Conservation (phyloP, 2,888 invertebrate species). For the Callimorpha dominula region DNA sequence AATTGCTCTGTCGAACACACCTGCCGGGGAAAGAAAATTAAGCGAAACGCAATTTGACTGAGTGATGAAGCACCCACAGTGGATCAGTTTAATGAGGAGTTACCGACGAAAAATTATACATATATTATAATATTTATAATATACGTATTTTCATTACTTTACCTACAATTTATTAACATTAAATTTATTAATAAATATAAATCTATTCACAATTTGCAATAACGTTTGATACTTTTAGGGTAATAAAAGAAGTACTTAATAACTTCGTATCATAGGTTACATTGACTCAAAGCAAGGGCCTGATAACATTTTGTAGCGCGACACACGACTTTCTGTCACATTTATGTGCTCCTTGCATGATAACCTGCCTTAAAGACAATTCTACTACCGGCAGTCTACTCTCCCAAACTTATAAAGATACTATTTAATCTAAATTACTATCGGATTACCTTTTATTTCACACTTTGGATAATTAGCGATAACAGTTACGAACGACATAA, state of each 20-base stretch:
- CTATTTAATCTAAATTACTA: conserved; percentile 77
- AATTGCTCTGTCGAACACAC: conserved; percentile 87
- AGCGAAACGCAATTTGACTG: conserved; percentile 87
- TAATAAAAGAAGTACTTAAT: conserved; percentile 25
- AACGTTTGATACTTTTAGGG: conserved; percentile 47
- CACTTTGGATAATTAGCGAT: conserved; percentile 76
- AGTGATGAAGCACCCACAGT: conserved; percentile 84
- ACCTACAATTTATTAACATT: conserved; percentile 63
- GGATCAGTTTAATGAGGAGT: conserved; percentile 85
- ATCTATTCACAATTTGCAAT: conserved; percentile 53
- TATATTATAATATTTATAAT: conserved; percentile 34
- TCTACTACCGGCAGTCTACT: conserved; percentile 70
- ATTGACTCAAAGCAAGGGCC: conserved; percentile 57
- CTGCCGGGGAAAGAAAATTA: conserved; percentile 86
- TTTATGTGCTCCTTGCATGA: conserved; percentile 79
- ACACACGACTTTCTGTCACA: conserved; percentile 68
- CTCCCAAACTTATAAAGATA: conserved; percentile 71
- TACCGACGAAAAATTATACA: conserved; percentile 78
- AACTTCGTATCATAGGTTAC: conserved; percentile 40
- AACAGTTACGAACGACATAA: conserved; percentile 60
- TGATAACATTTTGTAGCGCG: conserved; percentile 64
- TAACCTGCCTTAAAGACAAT: conserved; percentile 72
- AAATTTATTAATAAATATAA: conserved; percentile 63
- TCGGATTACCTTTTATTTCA: conserved; percentile 77
- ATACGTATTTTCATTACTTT: conserved; percentile 38